phyloP scores from a whole-genome alignment of 1,140 invertebrate species.

The Archegozetes longisetosus region DNA sequence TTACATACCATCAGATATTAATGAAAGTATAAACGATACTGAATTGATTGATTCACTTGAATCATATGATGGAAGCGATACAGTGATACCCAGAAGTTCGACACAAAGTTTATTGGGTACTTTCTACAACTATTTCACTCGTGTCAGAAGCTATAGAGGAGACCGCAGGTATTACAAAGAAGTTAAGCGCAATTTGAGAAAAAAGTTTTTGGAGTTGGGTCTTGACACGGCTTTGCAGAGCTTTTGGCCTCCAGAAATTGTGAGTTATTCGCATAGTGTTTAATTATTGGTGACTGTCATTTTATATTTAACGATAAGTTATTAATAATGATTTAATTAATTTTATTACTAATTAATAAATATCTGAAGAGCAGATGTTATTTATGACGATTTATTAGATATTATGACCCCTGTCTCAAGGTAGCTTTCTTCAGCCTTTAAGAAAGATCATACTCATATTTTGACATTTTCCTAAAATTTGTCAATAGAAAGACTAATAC shows the following conservation, averaged over 20 bases:
- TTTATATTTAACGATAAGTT: no score
- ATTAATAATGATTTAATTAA: neutral
- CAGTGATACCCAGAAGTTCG: neutral
- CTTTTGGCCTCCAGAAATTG: neutral
- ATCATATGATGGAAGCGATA: neutral
- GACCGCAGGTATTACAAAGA: neutral
- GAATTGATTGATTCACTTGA: neutral
- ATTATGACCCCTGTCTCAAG: no score
- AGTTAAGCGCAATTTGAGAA: neutral
- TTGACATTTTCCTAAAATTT: no score
- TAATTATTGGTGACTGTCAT: no score
- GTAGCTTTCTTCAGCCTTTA: no score
- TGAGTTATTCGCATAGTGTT: neutral
- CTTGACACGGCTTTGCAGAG: neutral
- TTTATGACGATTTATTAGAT: no score
- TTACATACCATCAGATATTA: no score
- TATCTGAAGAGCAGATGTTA: no score
- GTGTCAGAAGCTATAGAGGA: neutral
- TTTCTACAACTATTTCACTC: neutral
- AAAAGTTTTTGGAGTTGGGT: constrained; percentile 3
- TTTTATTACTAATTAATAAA: neutral
- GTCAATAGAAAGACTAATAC: no score
- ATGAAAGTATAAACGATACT: no score
- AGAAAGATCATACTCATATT: no score
- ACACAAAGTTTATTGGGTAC: neutral